Evolutionary conservation across 2,888 invertebrate genomes (phyloP), one percentile per base, ranked within the genome.

Genomic region (Sepioteuthis lessoniana): DNA sequence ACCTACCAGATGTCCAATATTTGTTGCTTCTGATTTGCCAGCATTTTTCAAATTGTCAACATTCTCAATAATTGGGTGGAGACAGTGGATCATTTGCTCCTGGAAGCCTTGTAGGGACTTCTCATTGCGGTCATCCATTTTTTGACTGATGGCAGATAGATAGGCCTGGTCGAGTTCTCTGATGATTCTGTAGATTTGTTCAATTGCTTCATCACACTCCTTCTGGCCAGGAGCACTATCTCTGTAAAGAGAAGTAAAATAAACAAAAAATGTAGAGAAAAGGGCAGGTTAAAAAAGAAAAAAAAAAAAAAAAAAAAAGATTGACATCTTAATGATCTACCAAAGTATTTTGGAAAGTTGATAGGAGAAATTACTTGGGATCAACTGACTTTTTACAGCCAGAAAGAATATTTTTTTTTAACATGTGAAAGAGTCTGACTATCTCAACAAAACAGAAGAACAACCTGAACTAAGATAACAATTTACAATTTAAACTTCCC

Each of bases 211-310:
- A 93, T 98, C 98, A 97, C 99, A 99, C 97, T 99, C 99, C 10
- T 98, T 98, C 97, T 99, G 99, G 0, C 99, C 99, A 0, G 99
- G 99, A 0, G 99, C 99, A 96, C 98, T 98, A 97, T 99, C 99
- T 94, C 98, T 98, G 95, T 46, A 95, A 95, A 46, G 90, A 91
- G 4, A 90, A 7, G 76, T n/a, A 3, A 19, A 91, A 38, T 42
- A 90, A 90, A 37, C 0, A 21, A 3, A 42, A n/a, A n/a, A n/a
- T n/a, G 37, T 8, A 91, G 31, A 21, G 10, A 1, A n/a, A n/a
- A n/a, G n/a, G n/a, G n/a, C n/a, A n/a, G n/a, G n/a, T n/a, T n/a
- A n/a, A n/a, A n/a, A n/a, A n/a, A 42, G 16, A 25, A 28, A 10
- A 37, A 1, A 28, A 91, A 10, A 37, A 21, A 91, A 38, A 42